A percentile compares a stretch with the other conserved stretches of the same genome.
phyloP scores from a whole-genome alignment of 2,888 invertebrate genomes.

The Gastrophysa polygoni region DNA sequence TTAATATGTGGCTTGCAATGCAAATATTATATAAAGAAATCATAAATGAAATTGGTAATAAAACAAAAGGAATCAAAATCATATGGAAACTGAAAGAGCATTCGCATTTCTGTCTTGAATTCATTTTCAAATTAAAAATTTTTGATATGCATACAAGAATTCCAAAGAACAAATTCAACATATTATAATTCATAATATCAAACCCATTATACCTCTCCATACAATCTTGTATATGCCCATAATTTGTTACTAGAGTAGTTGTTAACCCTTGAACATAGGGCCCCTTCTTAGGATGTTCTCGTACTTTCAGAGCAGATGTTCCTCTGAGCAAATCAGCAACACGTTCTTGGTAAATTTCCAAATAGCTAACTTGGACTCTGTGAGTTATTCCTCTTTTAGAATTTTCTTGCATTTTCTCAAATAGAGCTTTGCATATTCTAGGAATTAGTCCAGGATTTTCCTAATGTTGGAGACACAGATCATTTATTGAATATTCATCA shows the following conservation, averaged over 20 bases:
- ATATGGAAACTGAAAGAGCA: no score
- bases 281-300: constrained; percentile 78
- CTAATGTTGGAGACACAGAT: constrained; percentile 55
- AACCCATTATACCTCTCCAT: constrained; percentile 55
- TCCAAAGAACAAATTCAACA: no score
- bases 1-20: no score
- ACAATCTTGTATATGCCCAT: constrained; percentile 81
- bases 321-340: constrained; percentile 73
- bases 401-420: constrained; percentile 80
- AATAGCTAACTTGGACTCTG: constrained; percentile 78
- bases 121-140: no score
- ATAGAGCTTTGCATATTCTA: constrained; percentile 82
- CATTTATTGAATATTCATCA: neutral
- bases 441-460: constrained; percentile 85
- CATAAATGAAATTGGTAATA: no score
- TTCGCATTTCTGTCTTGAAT: no score
- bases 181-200: no score
- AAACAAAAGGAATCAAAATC: no score
- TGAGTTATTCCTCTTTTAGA: constrained; percentile 83
- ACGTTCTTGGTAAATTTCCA: constrained; percentile 69
- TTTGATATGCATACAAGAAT: no score
- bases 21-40: no score
- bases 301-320: constrained; percentile 63
- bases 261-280: constrained; percentile 87
- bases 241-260: constrained; percentile 84